These are phyloP conservation scores for Cervus canadensis DNA, from an alignment of 2,113 vertebrate species.

Conservation along the genomic window DNA sequence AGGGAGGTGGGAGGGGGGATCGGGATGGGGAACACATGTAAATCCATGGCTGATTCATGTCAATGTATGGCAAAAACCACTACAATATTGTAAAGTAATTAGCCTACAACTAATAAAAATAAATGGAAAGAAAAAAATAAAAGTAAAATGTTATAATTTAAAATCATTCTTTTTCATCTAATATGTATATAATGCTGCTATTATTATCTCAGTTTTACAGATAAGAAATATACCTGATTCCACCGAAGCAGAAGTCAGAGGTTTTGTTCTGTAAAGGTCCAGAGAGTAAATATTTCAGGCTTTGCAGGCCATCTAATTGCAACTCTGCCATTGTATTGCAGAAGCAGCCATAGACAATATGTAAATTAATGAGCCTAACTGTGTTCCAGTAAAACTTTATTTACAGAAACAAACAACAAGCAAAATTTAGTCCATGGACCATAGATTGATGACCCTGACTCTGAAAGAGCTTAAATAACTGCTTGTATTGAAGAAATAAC, in stretches of 20 bases:
- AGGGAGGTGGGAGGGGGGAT: too few species aligned
- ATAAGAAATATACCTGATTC: neutral
- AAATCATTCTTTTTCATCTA: neutral
- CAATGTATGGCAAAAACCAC: too few species aligned
- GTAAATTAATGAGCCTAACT: neutral
- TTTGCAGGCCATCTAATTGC: too few species aligned
- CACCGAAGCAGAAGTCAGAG: neutral
- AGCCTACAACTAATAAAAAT: too few species aligned
- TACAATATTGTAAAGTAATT: too few species aligned
- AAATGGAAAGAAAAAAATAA: neutral
- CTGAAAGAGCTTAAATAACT: neutral
- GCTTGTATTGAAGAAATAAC: neutral
- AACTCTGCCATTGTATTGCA: neutral
- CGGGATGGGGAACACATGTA: too few species aligned
- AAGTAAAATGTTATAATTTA: neutral
- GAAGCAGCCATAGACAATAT: neutral
- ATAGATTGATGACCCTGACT: neutral
- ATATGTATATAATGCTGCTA: neutral
- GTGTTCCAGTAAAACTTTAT: neutral
- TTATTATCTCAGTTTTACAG: neutral
- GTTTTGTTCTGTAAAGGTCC: neutral
- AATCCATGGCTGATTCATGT: too few species aligned
- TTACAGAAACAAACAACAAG: neutral
- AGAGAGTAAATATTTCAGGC: neutral
- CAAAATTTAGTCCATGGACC: neutral